phyloP scores from a whole-genome alignment of 2,888 invertebrate genomes.

The Dasysyrphus tricinctus region DNA sequence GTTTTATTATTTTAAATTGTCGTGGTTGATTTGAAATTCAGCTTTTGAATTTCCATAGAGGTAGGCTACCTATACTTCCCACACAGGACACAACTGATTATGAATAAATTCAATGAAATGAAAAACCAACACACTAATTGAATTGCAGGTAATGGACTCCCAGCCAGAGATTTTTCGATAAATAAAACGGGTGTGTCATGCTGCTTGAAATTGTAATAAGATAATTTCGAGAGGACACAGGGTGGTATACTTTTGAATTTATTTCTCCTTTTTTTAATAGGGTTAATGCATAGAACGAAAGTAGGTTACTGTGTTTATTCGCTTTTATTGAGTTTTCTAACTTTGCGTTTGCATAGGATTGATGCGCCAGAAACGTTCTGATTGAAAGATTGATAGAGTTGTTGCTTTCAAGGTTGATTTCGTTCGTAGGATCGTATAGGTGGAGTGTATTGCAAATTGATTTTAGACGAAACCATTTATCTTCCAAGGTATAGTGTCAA shows the following conservation, averaged over 20 bases:
- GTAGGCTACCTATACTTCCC: not conserved
- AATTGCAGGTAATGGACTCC: constrained; percentile 72
- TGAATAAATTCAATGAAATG: constrained; percentile 68
- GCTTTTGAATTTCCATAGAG: constrained; percentile 37
- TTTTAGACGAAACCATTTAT: constrained; percentile 69
- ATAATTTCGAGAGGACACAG: constrained; percentile 49
- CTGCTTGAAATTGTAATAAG: constrained; percentile 56
- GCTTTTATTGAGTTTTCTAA: constrained; percentile 45
- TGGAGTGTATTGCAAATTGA: constrained; percentile 62
- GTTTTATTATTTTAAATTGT: constrained; percentile 7
- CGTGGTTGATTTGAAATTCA: constrained; percentile 68
- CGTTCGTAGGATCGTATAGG: not conserved
- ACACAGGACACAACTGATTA: constrained; percentile 48
- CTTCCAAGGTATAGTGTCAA: constrained; percentile 39
- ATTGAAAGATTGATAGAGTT: constrained; percentile 62
- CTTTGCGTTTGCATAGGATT: constrained; percentile 4
- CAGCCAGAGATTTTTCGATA: constrained; percentile 56
- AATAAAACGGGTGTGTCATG: constrained; percentile 59
- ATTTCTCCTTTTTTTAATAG: constrained; percentile 8
- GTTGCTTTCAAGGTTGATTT: not conserved
- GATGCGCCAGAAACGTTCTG: constrained; percentile 23
- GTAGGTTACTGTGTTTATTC: constrained; percentile 33
- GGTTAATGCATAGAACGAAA: constrained; percentile 39
- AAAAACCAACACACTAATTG: constrained; percentile 70
- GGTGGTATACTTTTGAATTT: constrained; percentile 1